phyloP scores from a whole-genome alignment of 2,113 vertebrate species.

The Phaethon lepturus region DNA sequence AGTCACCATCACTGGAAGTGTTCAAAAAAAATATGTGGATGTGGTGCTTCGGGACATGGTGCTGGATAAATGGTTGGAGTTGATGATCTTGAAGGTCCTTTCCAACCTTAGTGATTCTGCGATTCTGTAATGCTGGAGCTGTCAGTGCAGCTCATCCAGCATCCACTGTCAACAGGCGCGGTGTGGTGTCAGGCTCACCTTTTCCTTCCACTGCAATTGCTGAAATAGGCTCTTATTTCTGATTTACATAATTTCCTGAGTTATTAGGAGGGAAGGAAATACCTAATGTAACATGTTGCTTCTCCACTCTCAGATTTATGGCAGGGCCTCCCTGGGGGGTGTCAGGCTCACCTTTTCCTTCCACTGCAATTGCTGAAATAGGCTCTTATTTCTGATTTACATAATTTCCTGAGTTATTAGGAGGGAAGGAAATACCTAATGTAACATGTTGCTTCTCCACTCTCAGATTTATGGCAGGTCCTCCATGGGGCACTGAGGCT shows the following conservation, averaged over 20 bases:
- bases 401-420: not conserved
- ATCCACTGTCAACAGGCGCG: conserved; percentile 73
- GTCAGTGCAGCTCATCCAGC: conserved; percentile 67
- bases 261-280: not conserved
- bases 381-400: conserved; percentile 13
- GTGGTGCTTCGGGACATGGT: too few species aligned
- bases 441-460: not conserved
- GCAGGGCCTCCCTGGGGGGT: too few species aligned
- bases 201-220: not conserved
- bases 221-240: conserved; percentile 30
- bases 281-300: not conserved
- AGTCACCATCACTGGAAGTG: too few species aligned
- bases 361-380: not conserved
- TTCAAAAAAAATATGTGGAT: too few species aligned
- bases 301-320: not conserved
- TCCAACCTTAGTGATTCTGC: too few species aligned
- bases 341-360: not conserved
- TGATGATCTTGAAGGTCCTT: too few species aligned
- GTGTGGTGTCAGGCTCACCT: not conserved
- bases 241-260: not conserved
- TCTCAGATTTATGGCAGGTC: not conserved
- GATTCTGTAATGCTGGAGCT: not conserved
- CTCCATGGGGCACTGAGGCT: not conserved
- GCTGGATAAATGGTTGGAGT: too few species aligned
- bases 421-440: not conserved